Conservation (phyloP, 2,113 vertebrate species). For the Lepus americanus region DNA sequence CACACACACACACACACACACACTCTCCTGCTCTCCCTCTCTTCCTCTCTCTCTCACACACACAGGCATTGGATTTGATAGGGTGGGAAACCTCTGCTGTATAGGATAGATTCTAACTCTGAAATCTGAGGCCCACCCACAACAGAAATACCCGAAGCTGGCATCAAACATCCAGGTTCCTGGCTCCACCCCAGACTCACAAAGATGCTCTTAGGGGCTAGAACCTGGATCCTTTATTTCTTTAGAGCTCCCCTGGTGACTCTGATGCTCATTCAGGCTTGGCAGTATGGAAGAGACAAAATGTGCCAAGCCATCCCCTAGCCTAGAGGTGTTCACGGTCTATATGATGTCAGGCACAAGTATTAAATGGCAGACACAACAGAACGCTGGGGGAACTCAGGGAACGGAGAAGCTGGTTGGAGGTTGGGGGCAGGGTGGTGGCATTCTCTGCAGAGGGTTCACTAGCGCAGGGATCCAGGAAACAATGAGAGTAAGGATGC, state of each 20-base stretch:
- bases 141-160: neutral
- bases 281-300: neutral
- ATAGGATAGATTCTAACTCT: neutral
- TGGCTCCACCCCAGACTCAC: neutral
- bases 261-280: neutral
- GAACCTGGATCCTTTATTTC: neutral
- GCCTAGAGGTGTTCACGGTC: neutral
- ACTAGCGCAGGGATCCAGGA: neutral
- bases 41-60: too few relatives aligned
- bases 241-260: neutral
- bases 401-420: neutral
- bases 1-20: too few relatives aligned
- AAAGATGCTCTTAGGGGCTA: neutral
- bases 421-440: neutral
- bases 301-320: neutral
- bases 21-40: too few relatives aligned
- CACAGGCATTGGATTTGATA: neutral
- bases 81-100: neutral
- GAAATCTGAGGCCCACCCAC: neutral
- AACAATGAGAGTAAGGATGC: neutral
- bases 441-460: neutral
- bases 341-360: neutral
- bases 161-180: neutral
- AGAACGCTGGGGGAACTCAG: neutral
- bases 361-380: neutral